A percentile compares a stretch with the other conserved stretches of the same genome.
Evolutionary conservation across 2,888 invertebrate species (phyloP).

Genomic region (Craniophora ligustri): DNA sequence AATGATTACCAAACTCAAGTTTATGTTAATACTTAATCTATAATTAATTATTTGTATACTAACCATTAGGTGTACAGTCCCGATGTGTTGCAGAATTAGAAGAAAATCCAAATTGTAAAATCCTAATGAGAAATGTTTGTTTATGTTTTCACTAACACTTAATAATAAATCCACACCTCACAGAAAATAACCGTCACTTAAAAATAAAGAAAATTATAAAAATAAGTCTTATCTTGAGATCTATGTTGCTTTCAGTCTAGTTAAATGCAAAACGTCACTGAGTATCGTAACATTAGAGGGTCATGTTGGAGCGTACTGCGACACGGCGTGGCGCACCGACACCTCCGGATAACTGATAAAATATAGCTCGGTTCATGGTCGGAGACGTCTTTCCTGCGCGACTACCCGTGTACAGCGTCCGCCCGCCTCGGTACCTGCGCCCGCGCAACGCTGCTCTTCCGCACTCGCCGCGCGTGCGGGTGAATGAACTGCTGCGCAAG

Average conservation of each 20-base stretch:
- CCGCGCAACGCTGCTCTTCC: conserved; percentile 81
- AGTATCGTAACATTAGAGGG: conserved; percentile 73
- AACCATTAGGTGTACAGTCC: conserved; percentile 74
- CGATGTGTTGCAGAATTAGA: conserved; percentile 59
- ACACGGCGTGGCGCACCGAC: conserved; percentile 81
- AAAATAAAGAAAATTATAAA: conserved; percentile 71
- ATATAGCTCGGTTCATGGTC: conserved; percentile 84
- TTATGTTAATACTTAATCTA: conserved; percentile 29
- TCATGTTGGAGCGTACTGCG: conserved; percentile 73
- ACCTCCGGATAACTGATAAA: conserved; percentile 87
- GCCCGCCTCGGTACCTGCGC: conserved; percentile 78
- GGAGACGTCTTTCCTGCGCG: conserved; percentile 84
- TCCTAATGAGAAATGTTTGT: conserved; percentile 72
- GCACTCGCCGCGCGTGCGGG: conserved; percentile 75
- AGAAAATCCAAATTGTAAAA: conserved; percentile 77
- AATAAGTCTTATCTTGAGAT: conserved; percentile 88
- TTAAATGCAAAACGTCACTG: conserved; percentile 78
- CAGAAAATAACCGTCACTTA: conserved; percentile 81
- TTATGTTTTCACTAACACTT: conserved; percentile 79
- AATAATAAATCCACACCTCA: conserved; percentile 82
- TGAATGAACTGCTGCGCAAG: conserved; percentile 84
- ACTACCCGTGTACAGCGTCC: conserved; percentile 73
- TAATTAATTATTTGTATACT: conserved; percentile 56
- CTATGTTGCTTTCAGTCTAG: conserved; percentile 87
- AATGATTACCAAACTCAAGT: conserved; percentile 20